These are phyloP conservation scores for Dallia pectoralis DNA, from an alignment of 2,797 vertebrate genomes.

Conservation along the genomic window DNA sequence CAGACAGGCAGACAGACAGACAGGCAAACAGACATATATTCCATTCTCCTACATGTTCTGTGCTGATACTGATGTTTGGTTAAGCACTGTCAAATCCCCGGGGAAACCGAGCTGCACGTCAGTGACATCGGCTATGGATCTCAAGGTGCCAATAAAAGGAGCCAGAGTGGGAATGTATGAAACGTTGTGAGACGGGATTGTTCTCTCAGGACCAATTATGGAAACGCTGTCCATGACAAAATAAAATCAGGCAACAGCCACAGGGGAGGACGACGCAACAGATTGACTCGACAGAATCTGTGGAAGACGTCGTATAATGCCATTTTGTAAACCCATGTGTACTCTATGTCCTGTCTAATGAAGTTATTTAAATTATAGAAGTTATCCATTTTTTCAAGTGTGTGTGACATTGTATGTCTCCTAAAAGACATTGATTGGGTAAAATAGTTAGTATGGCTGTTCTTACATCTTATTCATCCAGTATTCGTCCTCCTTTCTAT, in stretches of 20 bases:
- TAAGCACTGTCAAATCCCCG: constrained; percentile 29
- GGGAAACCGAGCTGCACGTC: constrained; percentile 42
- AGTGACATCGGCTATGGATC: constrained; percentile 41
- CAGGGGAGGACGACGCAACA: constrained; percentile 20
- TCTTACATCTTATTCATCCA: neutral
- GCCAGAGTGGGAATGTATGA: constrained; percentile 45
- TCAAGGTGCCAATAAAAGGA: constrained; percentile 28
- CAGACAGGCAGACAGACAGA: constrained; percentile 15
- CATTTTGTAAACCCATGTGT: neutral
- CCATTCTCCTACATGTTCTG: neutral
- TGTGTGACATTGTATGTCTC: neutral
- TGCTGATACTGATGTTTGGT: constrained; percentile 36
- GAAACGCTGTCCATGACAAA: constrained; percentile 50
- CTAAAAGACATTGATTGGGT: constrained; percentile 1
- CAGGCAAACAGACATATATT: neutral
- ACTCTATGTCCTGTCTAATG: neutral
- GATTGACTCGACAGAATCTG: neutral
- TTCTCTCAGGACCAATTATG: constrained; percentile 61
- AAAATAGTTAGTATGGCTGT: neutral
- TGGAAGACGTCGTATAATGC: neutral
- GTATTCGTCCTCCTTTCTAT: constrained; percentile 4
- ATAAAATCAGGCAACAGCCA: constrained; percentile 30
- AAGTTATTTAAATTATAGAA: neutral
- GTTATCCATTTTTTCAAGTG: neutral
- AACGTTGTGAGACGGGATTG: constrained; percentile 48